Evolutionary conservation across 1,140 invertebrate genomes (phyloP), one percentile per base, ranked within the genome.

Genomic region (Atta cephalotes): DNA sequence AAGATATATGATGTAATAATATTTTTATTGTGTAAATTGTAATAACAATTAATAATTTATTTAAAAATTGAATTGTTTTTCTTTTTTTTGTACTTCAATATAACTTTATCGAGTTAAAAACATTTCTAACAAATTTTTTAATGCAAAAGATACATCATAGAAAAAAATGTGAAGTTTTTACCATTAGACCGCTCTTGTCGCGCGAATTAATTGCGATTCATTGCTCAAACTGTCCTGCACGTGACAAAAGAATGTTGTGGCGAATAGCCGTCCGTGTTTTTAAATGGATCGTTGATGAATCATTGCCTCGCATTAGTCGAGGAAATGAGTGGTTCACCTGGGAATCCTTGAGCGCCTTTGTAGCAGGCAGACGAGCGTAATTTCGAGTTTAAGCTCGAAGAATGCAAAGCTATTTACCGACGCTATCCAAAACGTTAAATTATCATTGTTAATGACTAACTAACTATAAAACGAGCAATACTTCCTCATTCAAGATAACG

Each of bases 201-300:
- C 62, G 62, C n/a, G 62, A 14, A 70, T 80, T 80, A 80, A 80
- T 80, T 60, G 35, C 68, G 39, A 72, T 72, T 82, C 79, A 72
- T 72, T 21, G 35, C 31, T 72, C 66, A 60, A 82, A 25, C 53
- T 39, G 35, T 72, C 58, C 6, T 21, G 77, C 77, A 53, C 77
- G 53, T 45, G 53, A 82, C 12, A 53, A 82, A 72, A 72, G 79
- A 72, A 72, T 72, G 78, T 72, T 72, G 78, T 72, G 66, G 53
- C 68, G 53, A 82, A 72, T 45, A 60, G 51, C 49, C 39, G 74
- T 79, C 71, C 35, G 56, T 53, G 76, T 70, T 85, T 85, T 79
- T 79, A 68, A 79, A 79, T 79, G 76, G 49, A 68, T 79, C 51
- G 58, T 49, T 56, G 78, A 86, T 86, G 84, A 79, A 86, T 66